Percentiles rank a stretch among this genome's conserved stretches.
Conservation (phyloP, 2,797 vertebrate genomes). For the Sebastes umbrosus region DNA sequence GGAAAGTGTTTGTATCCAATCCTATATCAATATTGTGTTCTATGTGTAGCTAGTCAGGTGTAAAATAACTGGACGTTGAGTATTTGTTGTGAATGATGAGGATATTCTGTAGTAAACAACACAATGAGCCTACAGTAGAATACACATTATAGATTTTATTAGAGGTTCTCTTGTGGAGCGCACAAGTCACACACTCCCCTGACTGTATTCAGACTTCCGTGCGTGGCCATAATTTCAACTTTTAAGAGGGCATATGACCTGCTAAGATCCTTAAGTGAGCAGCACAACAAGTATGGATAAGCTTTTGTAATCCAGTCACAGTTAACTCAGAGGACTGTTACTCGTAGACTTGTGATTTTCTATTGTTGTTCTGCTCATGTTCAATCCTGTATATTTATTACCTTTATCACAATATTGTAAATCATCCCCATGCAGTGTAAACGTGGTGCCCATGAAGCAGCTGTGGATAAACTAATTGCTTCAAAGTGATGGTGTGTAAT, state of each 20-base stretch:
- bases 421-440: background rate
- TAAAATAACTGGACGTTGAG: background rate
- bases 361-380: constrained; percentile 7
- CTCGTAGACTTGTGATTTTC: background rate
- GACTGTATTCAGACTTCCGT: constrained; percentile 40
- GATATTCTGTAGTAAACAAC: background rate
- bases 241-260: constrained; percentile 79
- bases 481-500: constrained; percentile 4
- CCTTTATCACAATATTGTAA: background rate
- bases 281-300: constrained; percentile 77
- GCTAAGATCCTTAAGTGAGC: constrained; percentile 77
- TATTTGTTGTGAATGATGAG: background rate
- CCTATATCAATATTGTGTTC: background rate
- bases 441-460: background rate
- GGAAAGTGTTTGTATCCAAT: background rate
- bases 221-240: constrained; percentile 58
- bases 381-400: background rate
- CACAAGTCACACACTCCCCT: background rate
- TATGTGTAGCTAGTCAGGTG: background rate
- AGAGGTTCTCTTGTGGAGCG: background rate
- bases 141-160: background rate
- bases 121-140: too few relatives aligned
- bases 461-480: constrained; percentile 24
- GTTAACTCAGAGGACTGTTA: constrained; percentile 33
- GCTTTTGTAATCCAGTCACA: constrained; percentile 74